Evolutionary conservation across 2,797 vertebrate genomes (phyloP), one percentile per base, ranked within the genome.

Genomic region (Sebastes vulpes): DNA sequence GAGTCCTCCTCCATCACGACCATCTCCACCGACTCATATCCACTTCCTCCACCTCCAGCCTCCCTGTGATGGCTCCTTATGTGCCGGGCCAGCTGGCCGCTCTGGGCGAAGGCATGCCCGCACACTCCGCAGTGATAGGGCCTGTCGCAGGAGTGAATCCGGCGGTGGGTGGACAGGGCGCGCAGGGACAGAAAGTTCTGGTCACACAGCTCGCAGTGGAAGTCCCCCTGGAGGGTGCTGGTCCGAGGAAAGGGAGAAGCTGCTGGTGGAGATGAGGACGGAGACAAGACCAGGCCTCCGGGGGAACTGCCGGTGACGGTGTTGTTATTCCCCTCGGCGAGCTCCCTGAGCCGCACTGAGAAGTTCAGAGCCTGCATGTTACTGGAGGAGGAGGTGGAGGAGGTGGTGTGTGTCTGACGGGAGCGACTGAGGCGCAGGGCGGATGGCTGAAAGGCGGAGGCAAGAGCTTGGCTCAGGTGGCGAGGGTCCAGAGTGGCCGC

Each of bases 161-260:
- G 94, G 32, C 96, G 96, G 84, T 98, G 97, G 59, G 96, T 92
- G 0, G 97, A 96, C 46, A 97, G 93, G 68, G 96, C 96, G 4
- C 94, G 96, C 73, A 94, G 77, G 10, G 97, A 97, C 74, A 84
- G 96, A 75, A 97, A 97, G 86, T 79, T 93, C 92, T 97, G 96
- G 65, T 93, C 83, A 28, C 97, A 98, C 25, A 95, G 77, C 5
- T 93, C 89, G 11, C 97, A 97, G 79, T 93, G 94, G 69, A 94
- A 93, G 54, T 93, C 87, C 0, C 63, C 18, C 72, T 88, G 83
- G 42, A 73, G 71, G 69, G 84, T 1, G 1, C 77, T 64, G 0
- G 88, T 83, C 38, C 91, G 95, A 74, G 95, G 95, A 67, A 96
- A 96, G 18, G 94, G 89, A 2, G 94, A 94, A 6, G 94, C 95